A percentile compares a stretch with the other conserved stretches of the same genome.
phyloP scores from a whole-genome alignment of 1,140 invertebrate species.

The Spodoptera litura region DNA sequence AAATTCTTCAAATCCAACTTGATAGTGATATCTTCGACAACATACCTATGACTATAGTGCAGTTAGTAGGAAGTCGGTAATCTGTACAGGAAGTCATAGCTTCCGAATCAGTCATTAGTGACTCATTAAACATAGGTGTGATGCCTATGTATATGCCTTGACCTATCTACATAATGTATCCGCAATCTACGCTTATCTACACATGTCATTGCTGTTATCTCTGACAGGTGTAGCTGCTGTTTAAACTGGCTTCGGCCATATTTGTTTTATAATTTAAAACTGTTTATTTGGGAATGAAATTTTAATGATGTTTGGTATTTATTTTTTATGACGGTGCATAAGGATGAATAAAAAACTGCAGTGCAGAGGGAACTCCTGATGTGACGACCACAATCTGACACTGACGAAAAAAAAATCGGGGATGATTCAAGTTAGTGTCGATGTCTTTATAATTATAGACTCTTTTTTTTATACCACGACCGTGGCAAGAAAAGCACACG shows the following conservation, averaged over 20 bases:
- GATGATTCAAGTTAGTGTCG: no score
- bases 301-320: not conserved
- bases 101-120: constrained; percentile 46
- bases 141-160: constrained; percentile 1
- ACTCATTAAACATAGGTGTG: constrained; percentile 25
- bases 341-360: no score
- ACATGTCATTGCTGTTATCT: constrained; percentile 25
- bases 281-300: not conserved
- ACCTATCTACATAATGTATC: constrained; percentile 32
- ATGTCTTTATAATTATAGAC: no score
- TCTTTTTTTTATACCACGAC: no score
- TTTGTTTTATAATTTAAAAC: no score
- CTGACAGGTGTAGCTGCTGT: constrained; percentile 17
- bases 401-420: no score
- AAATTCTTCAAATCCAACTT: no score
- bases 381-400: no score
- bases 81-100: constrained; percentile 34
- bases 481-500: no score
- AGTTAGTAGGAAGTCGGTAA: constrained; percentile 15
- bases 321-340: no score
- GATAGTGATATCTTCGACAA: not conserved
- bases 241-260: not conserved
- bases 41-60: not conserved
- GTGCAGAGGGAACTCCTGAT: no score
- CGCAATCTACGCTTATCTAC: constrained; percentile 31